phyloP scores from a whole-genome alignment of 2,113 vertebrate species.

The Seriola dumerili region DNA sequence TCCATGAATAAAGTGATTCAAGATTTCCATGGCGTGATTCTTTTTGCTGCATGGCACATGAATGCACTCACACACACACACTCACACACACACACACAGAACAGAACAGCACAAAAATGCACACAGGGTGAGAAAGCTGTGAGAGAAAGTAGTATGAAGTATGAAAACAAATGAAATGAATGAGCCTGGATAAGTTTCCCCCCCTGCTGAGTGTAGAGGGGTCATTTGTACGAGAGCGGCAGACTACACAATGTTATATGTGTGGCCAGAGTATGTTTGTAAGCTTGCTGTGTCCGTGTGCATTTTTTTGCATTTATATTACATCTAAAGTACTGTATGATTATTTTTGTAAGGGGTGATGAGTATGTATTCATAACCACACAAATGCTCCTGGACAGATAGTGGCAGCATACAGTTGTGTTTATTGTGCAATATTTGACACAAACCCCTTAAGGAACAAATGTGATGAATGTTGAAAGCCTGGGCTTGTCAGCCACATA shows the following conservation, averaged over 20 bases:
- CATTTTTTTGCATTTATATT: slow-evolving; percentile 1
- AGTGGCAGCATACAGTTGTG: not conserved
- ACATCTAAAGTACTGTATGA: not conserved
- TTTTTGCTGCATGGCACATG: slow-evolving; percentile 7
- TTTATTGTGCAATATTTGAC: slow-evolving; percentile 17
- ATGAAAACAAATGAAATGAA: slow-evolving; percentile 62
- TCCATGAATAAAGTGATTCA: slow-evolving; percentile 29
- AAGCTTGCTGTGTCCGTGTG: slow-evolving; percentile 4
- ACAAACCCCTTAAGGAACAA: slow-evolving; percentile 19
- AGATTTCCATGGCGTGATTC: slow-evolving; percentile 21
- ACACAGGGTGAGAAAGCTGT: slow-evolving; percentile 48
- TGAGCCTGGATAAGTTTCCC: slow-evolving; percentile 45
- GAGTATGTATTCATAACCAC: not conserved
- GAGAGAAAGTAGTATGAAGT: slow-evolving; percentile 43
- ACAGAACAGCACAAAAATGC: slow-evolving; percentile 14
- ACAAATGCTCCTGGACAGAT: not conserved
- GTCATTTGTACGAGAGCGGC: slow-evolving; percentile 29
- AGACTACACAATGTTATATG: slow-evolving; percentile 27
- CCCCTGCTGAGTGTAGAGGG: slow-evolving; percentile 42
- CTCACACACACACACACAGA: slow-evolving; percentile 25
- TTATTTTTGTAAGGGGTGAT: not conserved
- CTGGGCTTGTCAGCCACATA: slow-evolving; percentile 28
- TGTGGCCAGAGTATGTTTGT: not conserved
- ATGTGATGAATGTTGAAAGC: slow-evolving; percentile 22
- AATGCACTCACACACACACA: slow-evolving; percentile 33